Conservation (phyloP, 1,140 invertebrate genomes). For the Thrips palmi region DNA sequence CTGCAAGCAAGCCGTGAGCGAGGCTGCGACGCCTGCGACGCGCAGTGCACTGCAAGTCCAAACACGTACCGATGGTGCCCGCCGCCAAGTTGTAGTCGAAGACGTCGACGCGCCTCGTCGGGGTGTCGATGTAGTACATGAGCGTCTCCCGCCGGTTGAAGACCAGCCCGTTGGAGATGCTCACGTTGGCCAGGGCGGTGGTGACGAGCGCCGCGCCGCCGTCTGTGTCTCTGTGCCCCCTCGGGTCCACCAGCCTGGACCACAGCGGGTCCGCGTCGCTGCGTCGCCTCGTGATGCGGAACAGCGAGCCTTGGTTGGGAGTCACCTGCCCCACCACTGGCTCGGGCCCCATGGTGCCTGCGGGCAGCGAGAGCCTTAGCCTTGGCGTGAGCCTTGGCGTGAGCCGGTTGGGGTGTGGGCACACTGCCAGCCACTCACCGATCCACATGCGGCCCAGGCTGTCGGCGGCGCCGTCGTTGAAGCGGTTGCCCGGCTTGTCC, state of each 20-base stretch:
- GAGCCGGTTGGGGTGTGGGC: too few relatives aligned
- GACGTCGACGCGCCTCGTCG: constrained; percentile 38
- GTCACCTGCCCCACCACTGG: constrained; percentile 27
- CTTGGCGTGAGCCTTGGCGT: too few relatives aligned
- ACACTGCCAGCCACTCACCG: too few relatives aligned
- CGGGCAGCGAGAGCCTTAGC: constrained; percentile 17
- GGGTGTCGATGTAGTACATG: constrained; percentile 61
- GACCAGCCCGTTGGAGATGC: constrained; percentile 63
- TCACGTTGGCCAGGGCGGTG: constrained; percentile 27
- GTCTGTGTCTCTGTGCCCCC: too few relatives aligned
- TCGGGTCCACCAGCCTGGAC: too few relatives aligned
- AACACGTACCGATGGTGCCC: constrained; percentile 44
- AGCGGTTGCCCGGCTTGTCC: constrained; percentile 36
- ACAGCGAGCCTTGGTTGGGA: constrained; percentile 36
- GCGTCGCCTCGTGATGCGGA: constrained; percentile 28
- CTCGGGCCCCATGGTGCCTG: constrained; percentile 51
- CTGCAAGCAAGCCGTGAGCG: too few relatives aligned
- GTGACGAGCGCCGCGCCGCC: too few relatives aligned
- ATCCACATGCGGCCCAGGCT: constrained; percentile 54
- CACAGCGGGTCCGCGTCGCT: too few relatives aligned
- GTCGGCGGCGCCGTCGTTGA: constrained; percentile 82
- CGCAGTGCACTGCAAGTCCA: too few relatives aligned
- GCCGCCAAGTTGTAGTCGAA: constrained; percentile 55
- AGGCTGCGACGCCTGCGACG: too few relatives aligned
- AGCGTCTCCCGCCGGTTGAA: constrained; percentile 51